A percentile compares a stretch with the other conserved stretches of the same genome.
These are phyloP conservation scores for Thalassoma bifasciatum DNA, from an alignment of 2,113 vertebrate genomes.

Conservation along the genomic window DNA sequence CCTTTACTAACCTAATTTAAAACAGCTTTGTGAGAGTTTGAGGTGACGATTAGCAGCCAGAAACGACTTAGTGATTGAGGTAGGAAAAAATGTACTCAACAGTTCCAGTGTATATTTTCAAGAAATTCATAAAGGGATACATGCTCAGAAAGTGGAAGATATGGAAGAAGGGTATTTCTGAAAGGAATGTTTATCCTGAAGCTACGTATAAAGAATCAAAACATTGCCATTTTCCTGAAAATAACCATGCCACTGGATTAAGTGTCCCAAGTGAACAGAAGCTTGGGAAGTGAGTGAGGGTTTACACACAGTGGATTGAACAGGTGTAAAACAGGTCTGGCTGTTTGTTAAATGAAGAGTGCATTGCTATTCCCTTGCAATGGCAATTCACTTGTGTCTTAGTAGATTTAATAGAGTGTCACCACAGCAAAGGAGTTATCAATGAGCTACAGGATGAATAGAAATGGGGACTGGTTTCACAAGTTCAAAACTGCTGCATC, in stretches of 20 bases:
- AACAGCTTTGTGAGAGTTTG: constrained; percentile 42
- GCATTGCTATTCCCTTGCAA: constrained; percentile 32
- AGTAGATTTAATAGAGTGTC: constrained; percentile 64
- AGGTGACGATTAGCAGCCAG: constrained; percentile 44
- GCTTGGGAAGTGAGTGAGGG: constrained; percentile 10
- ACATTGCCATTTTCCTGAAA: constrained; percentile 15
- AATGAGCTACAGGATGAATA: constrained; percentile 46
- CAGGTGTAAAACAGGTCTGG: constrained; percentile 39
- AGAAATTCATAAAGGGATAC: constrained; percentile 46
- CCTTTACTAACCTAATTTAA: constrained; percentile 37
- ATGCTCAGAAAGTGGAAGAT: constrained; percentile 17
- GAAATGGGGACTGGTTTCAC: constrained; percentile 47
- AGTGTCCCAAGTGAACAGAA: constrained; percentile 6
- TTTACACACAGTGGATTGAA: constrained; percentile 42
- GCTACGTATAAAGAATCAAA: constrained; percentile 31
- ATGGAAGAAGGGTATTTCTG: background rate
- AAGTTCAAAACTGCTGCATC: constrained; percentile 34
- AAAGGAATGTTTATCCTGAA: constrained; percentile 27
- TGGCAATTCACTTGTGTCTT: constrained; percentile 48
- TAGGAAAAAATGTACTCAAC: constrained; percentile 42
- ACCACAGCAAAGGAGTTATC: constrained; percentile 51
- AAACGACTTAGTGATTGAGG: constrained; percentile 52
- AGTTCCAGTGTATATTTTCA: constrained; percentile 42
- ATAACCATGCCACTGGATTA: constrained; percentile 13
- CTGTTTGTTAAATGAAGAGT: constrained; percentile 57